Base-by-base conservation (phyloP, 2,113 vertebrate species). In the Phoxinus phoxinus region DNA sequence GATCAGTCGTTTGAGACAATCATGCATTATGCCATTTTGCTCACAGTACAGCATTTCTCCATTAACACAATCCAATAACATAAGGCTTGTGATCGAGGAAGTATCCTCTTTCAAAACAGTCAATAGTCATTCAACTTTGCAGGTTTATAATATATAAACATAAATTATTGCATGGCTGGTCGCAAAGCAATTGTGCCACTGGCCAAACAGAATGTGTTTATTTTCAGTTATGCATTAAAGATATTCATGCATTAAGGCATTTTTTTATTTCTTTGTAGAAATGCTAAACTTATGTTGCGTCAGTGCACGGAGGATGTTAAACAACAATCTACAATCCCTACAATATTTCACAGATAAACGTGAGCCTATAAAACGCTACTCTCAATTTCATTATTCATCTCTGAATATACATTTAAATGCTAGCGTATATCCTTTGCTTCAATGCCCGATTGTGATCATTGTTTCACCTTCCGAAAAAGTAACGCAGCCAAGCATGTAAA, bases 391-490 rank as follows among this genome's bases (percentile, higher is more conserved):
- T 72, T 35, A 63, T 71, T 53, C n/a, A 61, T 65, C 15, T 27
- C 44, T 67, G 30, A 61, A 37, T 35, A 25, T 21, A 23, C 44
- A 48, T 63, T 81, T 56, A 46, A 53, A 80, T 51, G 65, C 25
- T 83, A 73, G 0, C 32, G 61, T 51, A 35, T 48, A 27, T 53
- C n/a, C 35, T 76, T 53, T n/a, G 35, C 37, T 82, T 59, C 8
- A 37, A 25, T 25, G 44, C 69, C 30, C 86, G 87, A 86, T 88
- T 88, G 87, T 88, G 81, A 76, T 83, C 35, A 27, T 71, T 63
- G 56, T 81, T 85, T 17, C 27, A 73, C n/a, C 37, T 83, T 79
- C 51, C 76, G 35, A 85, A 87, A 32, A 85, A 51, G 37, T 71
- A 84, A 74, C 73, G 41, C 32, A 83, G 27, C 53, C 46, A 13